Conservation (phyloP, 2,888 invertebrate genomes). For the Aleiodes alternator region DNA sequence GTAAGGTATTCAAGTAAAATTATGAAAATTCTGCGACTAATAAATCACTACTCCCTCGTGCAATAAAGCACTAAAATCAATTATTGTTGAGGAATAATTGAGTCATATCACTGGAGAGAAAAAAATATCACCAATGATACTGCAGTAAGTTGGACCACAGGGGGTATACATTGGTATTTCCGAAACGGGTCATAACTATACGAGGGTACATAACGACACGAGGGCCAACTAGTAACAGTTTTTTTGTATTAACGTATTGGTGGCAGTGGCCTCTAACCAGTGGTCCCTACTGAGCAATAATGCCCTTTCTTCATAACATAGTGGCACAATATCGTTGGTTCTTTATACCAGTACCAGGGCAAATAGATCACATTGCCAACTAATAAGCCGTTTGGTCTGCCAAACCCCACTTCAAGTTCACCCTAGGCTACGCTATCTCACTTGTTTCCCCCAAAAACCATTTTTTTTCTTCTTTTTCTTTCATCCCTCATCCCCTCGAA, state of each 20-base stretch:
- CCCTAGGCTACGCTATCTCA: conserved; percentile 44
- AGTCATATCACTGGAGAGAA: conserved; percentile 3
- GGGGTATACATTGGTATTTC: conserved; percentile 37
- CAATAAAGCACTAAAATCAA: conserved; percentile 12
- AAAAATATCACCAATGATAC: conserved; percentile 61
- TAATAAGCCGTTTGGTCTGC: conserved; percentile 73
- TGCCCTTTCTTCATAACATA: conserved; percentile 70
- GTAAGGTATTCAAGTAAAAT: too few relatives aligned
- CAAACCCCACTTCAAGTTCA: conserved; percentile 51
- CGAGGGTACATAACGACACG: conserved; percentile 27
- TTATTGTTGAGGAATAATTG: conserved; percentile 14
- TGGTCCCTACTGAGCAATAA: conserved; percentile 74
- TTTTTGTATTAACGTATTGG: conserved; percentile 41
- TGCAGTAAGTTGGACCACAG: conserved; percentile 46
- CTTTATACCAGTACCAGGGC: conserved; percentile 72
- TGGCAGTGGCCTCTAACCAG: conserved; percentile 61
- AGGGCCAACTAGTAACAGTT: conserved; percentile 29
- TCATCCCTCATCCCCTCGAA: conserved; percentile 39
- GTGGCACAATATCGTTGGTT: conserved; percentile 72
- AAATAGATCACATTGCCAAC: conserved; percentile 75
- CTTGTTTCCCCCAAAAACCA: conserved; percentile 40
- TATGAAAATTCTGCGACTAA: too few relatives aligned
- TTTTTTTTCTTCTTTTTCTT: conserved; percentile 50
- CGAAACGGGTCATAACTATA: conserved; percentile 42
- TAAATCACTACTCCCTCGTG: neutral